Base-by-base conservation (phyloP, 2,113 vertebrate species). In the Python bivittatus region DNA sequence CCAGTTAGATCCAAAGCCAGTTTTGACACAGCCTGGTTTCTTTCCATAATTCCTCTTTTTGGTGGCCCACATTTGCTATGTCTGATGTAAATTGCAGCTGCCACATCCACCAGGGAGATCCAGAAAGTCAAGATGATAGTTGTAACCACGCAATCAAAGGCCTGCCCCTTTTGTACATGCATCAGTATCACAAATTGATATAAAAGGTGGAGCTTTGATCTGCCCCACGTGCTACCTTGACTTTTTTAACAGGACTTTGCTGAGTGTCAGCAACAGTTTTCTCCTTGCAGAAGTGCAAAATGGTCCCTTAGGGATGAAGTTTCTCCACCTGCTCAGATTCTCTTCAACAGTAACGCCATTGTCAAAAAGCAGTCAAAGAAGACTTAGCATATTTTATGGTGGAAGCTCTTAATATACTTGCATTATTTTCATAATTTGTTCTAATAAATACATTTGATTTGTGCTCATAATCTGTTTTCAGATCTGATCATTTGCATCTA, bases 381-480 rank as follows among this genome's bases (percentile, higher is more conserved):
- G 22, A 33, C 48, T 4, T 38, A 15, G 84, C 13, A 54, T 72
- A 72, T 29, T 87, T 42, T 56, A 68, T 72, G 33, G 23, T 27
- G 48, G 25, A 84, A 58, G n/a, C 25, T 91, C 53, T 68, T 42
- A 61, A 56, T 33, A 86, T 27, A 22, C 38, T 27, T 86, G 84
- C 13, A 25, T 68, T 64, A n/a, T 53, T 13, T 8, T 53, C 48
- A 53, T 68, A 91, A 42, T 54, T 58, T 54, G 53, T 83, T 56
- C 42, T 83, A 88, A 92, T 86, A 64, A 91, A 86, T 58, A 33
- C 29, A 3, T 44, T 58, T 84, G 86, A 83, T 84, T 60, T 88
- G 27, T 48, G 52, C 83, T 58, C 53, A 29, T 92, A 83, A 92
- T 79, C 64, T 33, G 44, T 29, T 88, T 88, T 83, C 84, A 92